These are phyloP conservation scores for Physella acuta DNA, from an alignment of 1,140 invertebrate species.

Conservation along the genomic window DNA sequence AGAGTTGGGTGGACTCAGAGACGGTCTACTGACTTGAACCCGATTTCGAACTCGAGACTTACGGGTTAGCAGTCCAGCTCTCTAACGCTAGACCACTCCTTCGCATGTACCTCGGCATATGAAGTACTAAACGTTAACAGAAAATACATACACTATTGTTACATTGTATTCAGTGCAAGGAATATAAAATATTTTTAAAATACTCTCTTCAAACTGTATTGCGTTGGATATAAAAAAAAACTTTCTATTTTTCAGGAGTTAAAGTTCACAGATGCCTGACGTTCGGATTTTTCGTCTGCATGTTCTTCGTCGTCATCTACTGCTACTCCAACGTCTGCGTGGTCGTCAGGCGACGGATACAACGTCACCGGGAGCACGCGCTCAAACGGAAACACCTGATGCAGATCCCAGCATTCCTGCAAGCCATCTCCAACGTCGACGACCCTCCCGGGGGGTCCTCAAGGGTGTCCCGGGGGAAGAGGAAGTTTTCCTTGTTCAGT, in stretches of 20 bases:
- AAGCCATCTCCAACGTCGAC: slow-evolving; percentile 26
- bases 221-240: too few species aligned
- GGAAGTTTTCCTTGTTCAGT: slow-evolving; percentile 20
- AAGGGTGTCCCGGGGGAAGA: not conserved
- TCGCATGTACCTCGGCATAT: too few species aligned
- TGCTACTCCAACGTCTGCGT: slow-evolving; percentile 20
- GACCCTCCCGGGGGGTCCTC: not conserved
- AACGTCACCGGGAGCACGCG: slow-evolving; percentile 20
- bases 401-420: slow-evolving; percentile 23
- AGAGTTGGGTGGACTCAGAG: too few species aligned
- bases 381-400: slow-evolving; percentile 22
- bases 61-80: too few species aligned
- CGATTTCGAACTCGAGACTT: too few species aligned
- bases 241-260: slow-evolving; percentile 10
- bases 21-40: too few species aligned
- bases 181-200: too few species aligned
- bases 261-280: slow-evolving; percentile 6
- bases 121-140: too few species aligned
- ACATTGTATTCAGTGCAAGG: too few species aligned
- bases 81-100: too few species aligned
- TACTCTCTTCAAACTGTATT: too few species aligned
- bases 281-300: slow-evolving; percentile 19
- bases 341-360: slow-evolving; percentile 2
- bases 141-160: too few species aligned
- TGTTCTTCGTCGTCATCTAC: slow-evolving; percentile 22